These are phyloP conservation scores for Calameuta pallipes DNA, from an alignment of 2,888 invertebrate species.

Conservation along the genomic window DNA sequence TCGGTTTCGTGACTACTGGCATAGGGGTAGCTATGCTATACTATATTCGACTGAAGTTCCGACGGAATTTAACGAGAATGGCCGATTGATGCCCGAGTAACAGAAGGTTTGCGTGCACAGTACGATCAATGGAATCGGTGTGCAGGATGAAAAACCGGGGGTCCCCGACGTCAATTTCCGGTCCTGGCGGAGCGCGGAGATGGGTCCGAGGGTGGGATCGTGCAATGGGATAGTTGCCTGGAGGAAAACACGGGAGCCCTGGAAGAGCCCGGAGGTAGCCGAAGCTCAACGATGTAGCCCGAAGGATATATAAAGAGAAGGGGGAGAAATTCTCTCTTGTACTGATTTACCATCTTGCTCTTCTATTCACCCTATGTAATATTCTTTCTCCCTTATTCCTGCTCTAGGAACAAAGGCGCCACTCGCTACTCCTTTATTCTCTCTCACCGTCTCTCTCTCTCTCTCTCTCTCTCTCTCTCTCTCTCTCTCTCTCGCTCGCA, in stretches of 20 bases:
- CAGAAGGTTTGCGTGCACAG: not conserved
- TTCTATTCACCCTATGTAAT: constrained; percentile 20
- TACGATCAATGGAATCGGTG: not conserved
- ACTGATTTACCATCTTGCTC: not conserved
- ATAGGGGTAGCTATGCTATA: not conserved
- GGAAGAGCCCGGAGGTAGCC: not conserved
- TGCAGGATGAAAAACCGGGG: constrained; percentile 17
- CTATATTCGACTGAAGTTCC: not conserved
- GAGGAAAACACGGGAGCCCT: not conserved
- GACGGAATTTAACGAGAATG: not conserved
- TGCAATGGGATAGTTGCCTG: not conserved
- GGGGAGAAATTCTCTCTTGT: not conserved
- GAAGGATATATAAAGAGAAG: constrained; percentile 10
- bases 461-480: not conserved
- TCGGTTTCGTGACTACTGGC: not conserved
- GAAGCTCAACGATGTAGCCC: constrained; percentile 31
- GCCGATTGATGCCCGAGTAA: not conserved
- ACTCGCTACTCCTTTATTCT: not conserved
- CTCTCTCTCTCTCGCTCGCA: not conserved
- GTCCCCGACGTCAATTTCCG: constrained; percentile 36
- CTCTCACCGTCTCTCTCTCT: not conserved
- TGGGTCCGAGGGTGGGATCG: constrained; percentile 35
- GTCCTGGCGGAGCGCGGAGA: constrained; percentile 40
- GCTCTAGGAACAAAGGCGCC: constrained; percentile 28
- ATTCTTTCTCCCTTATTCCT: constrained; percentile 18